Evolutionary conservation across 2,888 invertebrate genomes (phyloP).

Genomic region (Hemithea aestivaria): DNA sequence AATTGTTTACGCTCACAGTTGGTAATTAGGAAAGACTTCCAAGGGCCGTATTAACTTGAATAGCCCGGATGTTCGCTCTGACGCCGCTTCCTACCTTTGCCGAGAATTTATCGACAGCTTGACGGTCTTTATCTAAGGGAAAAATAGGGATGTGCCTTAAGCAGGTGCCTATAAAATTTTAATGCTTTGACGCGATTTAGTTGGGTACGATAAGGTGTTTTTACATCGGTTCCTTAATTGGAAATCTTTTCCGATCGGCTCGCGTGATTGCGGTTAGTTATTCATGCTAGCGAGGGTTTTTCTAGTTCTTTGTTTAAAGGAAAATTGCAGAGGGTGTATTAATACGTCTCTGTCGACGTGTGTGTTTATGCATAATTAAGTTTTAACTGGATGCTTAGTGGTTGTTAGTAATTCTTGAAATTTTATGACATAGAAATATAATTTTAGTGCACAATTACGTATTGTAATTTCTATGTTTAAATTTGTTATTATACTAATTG

Average conservation of each 20-base stretch:
- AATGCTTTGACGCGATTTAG: slow-evolving; percentile 47
- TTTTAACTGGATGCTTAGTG: neutral
- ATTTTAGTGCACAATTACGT: no score
- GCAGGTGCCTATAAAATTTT: slow-evolving; percentile 67
- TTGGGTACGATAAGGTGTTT: slow-evolving; percentile 30
- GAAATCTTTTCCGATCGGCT: slow-evolving; percentile 36
- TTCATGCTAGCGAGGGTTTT: slow-evolving; percentile 31
- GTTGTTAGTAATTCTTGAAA: neutral
- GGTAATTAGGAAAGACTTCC: slow-evolving; percentile 53
- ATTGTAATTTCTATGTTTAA: no score
- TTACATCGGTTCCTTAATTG: slow-evolving; percentile 37
- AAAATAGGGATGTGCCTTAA: slow-evolving; percentile 28
- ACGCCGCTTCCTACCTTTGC: slow-evolving; percentile 57
- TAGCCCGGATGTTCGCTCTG: slow-evolving; percentile 60
- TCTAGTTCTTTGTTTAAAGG: slow-evolving; percentile 22
- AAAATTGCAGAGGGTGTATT: slow-evolving; percentile 39
- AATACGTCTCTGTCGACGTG: slow-evolving; percentile 39
- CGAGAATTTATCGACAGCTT: slow-evolving; percentile 37
- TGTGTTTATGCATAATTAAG: slow-evolving; percentile 33
- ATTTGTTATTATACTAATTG: no score
- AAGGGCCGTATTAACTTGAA: slow-evolving; percentile 49
- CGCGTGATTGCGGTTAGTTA: slow-evolving; percentile 38
- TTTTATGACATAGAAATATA: neutral
- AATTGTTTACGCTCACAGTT: slow-evolving; percentile 49
- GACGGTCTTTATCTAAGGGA: slow-evolving; percentile 37